A percentile compares a stretch with the other conserved stretches of the same genome.
Evolutionary conservation across 2,888 invertebrate species (phyloP).

Genomic region (Heliconius charithonia): DNA sequence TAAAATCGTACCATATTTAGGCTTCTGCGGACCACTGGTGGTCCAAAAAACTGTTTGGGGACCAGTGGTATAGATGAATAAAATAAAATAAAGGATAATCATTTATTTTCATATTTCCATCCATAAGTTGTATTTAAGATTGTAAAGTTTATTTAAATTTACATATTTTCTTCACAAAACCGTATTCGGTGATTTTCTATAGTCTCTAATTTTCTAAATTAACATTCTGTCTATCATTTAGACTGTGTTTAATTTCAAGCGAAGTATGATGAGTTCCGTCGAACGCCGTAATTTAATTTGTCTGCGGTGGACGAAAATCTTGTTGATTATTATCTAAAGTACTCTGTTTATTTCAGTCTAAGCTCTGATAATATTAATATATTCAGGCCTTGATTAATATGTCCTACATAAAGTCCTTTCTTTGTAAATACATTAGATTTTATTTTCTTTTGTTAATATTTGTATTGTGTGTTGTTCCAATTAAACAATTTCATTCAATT

Average conservation of each 20-base stretch:
- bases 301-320: constrained; percentile 36
- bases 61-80: too few relatives aligned
- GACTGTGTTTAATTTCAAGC: constrained; percentile 61
- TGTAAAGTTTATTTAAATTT: neutral
- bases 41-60: too few relatives aligned
- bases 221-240: constrained; percentile 57
- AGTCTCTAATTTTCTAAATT: constrained; percentile 62
- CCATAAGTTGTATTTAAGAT: neutral
- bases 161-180: neutral
- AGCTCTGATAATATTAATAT: constrained; percentile 29
- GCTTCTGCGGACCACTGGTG: too few relatives aligned
- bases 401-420: constrained; percentile 16
- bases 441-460: neutral
- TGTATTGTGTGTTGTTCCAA: neutral
- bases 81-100: too few relatives aligned
- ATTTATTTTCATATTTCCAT: too few relatives aligned
- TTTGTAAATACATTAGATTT: constrained; percentile 9
- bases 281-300: constrained; percentile 51
- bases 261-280: constrained; percentile 51
- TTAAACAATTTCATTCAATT: neutral
- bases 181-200: constrained; percentile 13
- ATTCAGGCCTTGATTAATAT: constrained; percentile 29
- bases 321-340: constrained; percentile 35
- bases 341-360: constrained; percentile 38
- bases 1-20: too few relatives aligned